A percentile compares a stretch with the other conserved stretches of the same genome.
phyloP scores from a whole-genome alignment of 2,888 invertebrate species.

The Drosophila robusta region DNA sequence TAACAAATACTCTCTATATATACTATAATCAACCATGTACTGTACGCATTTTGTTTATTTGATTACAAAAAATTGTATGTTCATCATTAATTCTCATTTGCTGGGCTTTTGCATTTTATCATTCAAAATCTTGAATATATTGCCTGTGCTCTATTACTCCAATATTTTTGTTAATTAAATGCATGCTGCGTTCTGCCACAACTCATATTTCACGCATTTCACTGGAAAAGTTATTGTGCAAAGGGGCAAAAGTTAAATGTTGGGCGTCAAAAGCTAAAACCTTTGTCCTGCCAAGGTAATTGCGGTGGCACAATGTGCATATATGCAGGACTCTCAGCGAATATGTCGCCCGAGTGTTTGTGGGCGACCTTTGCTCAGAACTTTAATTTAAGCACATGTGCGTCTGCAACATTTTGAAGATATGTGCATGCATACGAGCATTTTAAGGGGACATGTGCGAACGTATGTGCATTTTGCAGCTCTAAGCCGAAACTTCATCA shows the following conservation, averaged over 20 bases:
- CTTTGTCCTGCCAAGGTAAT: constrained; percentile 34
- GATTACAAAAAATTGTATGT: too few relatives aligned
- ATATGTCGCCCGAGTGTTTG: background rate
- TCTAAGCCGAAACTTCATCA: constrained; percentile 66
- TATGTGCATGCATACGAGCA: constrained; percentile 11
- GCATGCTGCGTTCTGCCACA: background rate
- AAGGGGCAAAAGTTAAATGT: constrained; percentile 54
- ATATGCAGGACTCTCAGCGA: constrained; percentile 32
- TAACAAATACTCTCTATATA: too few relatives aligned
- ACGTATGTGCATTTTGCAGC: constrained; percentile 26
- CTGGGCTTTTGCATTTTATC: background rate
- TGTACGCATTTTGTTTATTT: too few relatives aligned
- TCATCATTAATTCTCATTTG: too few relatives aligned
- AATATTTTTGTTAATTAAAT: background rate
- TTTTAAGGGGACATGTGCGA: constrained; percentile 3
- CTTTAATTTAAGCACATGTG: constrained; percentile 28
- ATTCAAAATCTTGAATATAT: background rate
- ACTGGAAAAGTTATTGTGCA: constrained; percentile 31
- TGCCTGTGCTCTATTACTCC: too few relatives aligned
- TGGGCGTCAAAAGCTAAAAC: constrained; percentile 46
- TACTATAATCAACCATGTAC: too few relatives aligned
- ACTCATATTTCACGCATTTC: constrained; percentile 11
- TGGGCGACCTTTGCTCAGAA: constrained; percentile 15
- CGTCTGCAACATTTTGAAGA: constrained; percentile 20
- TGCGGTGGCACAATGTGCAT: constrained; percentile 28